phyloP scores from a whole-genome alignment of 2,113 vertebrate genomes.

The Hyperopisus bebe region DNA sequence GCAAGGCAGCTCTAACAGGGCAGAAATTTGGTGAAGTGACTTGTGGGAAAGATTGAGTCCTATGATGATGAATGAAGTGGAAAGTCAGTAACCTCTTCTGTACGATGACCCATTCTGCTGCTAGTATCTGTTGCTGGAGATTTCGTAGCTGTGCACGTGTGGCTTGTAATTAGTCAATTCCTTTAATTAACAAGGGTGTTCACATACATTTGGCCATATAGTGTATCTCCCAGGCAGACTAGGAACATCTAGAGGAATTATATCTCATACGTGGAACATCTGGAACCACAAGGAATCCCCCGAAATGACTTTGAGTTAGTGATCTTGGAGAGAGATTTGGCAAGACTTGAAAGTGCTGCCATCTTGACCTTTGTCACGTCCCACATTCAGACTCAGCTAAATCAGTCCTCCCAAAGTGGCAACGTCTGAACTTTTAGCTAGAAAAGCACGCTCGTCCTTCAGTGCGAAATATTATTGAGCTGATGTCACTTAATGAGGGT shows the following conservation, averaged over 20 bases:
- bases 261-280: background rate
- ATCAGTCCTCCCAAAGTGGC: background rate
- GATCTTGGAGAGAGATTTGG: background rate
- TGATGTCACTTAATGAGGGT: background rate
- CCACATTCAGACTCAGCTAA: background rate
- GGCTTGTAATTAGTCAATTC: background rate
- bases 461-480: background rate
- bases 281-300: background rate
- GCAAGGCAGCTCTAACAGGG: background rate
- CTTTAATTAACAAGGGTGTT: background rate
- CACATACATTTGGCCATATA: background rate
- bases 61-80: background rate
- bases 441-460: background rate
- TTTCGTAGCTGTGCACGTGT: background rate
- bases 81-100: background rate
- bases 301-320: background rate
- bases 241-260: background rate
- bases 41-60: background rate
- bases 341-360: background rate
- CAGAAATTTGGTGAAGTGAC: background rate
- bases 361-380: background rate
- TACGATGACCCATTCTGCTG: background rate
- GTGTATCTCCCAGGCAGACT: background rate
- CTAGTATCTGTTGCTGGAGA: background rate
- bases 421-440: background rate